Evolutionary conservation across 2,797 vertebrate species (phyloP).

Genomic region (Streptopelia turtur): DNA sequence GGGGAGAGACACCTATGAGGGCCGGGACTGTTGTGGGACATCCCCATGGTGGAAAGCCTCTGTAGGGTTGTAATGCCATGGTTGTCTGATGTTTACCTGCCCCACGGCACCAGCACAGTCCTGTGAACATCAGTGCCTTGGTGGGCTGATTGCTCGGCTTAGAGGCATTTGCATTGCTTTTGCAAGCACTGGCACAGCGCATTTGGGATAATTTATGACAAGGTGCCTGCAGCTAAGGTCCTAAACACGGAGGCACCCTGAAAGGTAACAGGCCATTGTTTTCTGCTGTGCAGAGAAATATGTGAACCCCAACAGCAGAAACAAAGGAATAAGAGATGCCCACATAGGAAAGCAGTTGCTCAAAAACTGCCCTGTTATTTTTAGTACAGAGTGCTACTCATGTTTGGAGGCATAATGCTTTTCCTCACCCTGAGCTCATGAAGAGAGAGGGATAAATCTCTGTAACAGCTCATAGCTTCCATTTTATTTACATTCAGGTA

Average conservation of each 20-base stretch:
- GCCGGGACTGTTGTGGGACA: rapidly evolving
- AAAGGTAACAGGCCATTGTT: not conserved
- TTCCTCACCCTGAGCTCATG: not conserved
- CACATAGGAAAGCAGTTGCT: not conserved
- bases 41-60: not conserved
- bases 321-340: not conserved
- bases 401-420: not conserved
- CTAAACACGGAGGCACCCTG: not conserved
- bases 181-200: rapidly evolving
- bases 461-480: not conserved
- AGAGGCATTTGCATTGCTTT: not conserved
- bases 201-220: not conserved
- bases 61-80: rapidly evolving
- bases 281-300: not conserved
- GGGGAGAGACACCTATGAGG: rapidly evolving
- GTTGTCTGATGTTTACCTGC: not conserved
- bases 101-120: no score
- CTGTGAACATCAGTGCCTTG: not conserved
- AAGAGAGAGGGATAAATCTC: not conserved
- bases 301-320: not conserved
- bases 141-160: not conserved
- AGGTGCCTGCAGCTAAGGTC: not conserved
- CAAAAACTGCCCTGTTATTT: not conserved
- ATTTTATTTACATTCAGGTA: not conserved
- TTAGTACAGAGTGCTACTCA: not conserved